Evolutionary conservation across 2,797 vertebrate species (phyloP).

Genomic region (Poeciliopsis gracilis): DNA sequence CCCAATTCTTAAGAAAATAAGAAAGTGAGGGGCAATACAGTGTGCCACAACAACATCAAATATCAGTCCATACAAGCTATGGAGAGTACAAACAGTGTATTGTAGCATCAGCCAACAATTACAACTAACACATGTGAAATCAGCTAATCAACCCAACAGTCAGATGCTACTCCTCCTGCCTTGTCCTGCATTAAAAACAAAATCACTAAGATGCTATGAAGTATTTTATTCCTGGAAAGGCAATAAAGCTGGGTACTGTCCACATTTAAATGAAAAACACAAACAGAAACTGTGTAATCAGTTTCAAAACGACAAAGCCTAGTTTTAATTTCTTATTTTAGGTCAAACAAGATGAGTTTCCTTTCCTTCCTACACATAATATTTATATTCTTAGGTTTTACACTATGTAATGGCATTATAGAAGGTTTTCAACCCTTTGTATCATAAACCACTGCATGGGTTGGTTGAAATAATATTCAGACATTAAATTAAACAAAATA

Average conservation of each 20-base stretch:
- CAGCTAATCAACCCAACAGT: too few relatives aligned
- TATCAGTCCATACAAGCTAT: too few relatives aligned
- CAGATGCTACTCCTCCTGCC: too few relatives aligned
- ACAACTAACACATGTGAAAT: too few relatives aligned
- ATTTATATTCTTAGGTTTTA: background rate
- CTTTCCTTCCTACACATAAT: background rate
- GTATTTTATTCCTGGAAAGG: background rate
- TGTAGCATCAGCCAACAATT: too few relatives aligned
- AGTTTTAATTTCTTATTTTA: background rate
- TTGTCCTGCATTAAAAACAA: too few relatives aligned
- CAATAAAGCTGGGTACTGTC: background rate
- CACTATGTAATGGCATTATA: background rate
- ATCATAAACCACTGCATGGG: background rate
- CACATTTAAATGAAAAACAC: background rate
- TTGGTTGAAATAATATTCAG: background rate
- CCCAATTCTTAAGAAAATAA: too few relatives aligned
- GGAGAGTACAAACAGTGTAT: too few relatives aligned
- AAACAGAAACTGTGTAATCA: background rate
- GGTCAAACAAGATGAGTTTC: background rate
- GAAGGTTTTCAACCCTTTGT: background rate
- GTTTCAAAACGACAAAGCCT: background rate
- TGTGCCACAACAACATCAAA: too few relatives aligned
- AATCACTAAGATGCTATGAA: background rate
- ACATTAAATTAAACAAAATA: background rate
- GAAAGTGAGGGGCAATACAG: too few relatives aligned